Conservation (phyloP, 2,113 vertebrate genomes). For the Oceanites oceanicus region DNA sequence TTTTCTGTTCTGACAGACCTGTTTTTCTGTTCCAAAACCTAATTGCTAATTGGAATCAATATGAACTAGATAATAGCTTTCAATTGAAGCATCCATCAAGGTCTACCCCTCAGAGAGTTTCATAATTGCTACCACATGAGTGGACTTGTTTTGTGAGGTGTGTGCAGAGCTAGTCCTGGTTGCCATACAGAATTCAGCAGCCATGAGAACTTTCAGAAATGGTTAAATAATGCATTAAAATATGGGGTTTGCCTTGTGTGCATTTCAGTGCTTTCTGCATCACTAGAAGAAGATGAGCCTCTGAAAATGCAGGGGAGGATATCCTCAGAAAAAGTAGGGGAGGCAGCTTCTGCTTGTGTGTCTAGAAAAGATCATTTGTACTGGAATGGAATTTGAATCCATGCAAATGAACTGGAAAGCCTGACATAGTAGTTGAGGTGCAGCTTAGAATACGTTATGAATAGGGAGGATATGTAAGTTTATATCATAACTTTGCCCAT, state of each 20-base stretch:
- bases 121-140: background rate
- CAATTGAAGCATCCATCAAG: background rate
- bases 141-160: background rate
- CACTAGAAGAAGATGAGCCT: background rate
- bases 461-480: background rate
- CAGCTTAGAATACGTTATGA: background rate
- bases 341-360: background rate
- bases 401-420: background rate
- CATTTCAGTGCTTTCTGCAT: background rate
- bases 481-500: background rate
- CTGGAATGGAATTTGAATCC: background rate
- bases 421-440: background rate
- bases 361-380: background rate
- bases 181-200: background rate
- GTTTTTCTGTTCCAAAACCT: background rate
- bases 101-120: background rate
- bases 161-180: background rate
- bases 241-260: background rate
- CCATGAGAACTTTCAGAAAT: background rate
- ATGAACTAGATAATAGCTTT: background rate
- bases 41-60: background rate
- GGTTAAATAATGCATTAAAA: background rate
- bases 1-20: background rate
- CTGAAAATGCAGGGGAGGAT: background rate
- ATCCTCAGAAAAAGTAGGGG: background rate